A percentile compares a stretch with the other conserved stretches of the same genome.
Conservation (phyloP, 2,113 vertebrate genomes). For the Chunga burmeisteri region DNA sequence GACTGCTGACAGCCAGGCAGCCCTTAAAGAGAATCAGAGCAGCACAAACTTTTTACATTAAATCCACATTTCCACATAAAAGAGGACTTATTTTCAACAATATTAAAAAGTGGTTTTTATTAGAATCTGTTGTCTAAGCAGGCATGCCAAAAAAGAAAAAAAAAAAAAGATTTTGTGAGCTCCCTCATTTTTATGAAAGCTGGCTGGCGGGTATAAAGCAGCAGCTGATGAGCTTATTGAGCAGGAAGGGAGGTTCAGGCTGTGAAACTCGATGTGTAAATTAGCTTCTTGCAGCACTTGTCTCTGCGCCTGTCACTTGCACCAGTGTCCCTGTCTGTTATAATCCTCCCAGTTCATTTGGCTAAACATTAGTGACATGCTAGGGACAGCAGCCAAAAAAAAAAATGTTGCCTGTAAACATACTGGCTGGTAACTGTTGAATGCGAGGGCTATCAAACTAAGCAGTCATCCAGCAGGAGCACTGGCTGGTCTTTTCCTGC, state of each 20-base stretch:
- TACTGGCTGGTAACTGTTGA: neutral
- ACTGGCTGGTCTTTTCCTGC: neutral
- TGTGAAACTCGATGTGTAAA: neutral
- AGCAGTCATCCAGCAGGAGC: neutral
- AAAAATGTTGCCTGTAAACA: neutral
- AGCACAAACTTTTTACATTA: neutral
- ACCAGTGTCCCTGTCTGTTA: neutral
- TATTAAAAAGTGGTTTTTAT: neutral
- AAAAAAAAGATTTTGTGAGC: neutral
- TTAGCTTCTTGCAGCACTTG: conserved; percentile 20
- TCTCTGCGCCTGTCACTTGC: conserved; percentile 34
- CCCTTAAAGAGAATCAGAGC: neutral
- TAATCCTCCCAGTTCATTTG: conserved; percentile 30
- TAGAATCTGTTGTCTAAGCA: neutral
- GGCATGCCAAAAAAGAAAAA: neutral
- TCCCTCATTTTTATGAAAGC: neutral
- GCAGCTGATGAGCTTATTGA: neutral
- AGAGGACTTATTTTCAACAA: neutral
- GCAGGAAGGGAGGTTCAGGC: neutral
- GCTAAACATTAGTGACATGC: conserved; percentile 6
- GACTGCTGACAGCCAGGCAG: neutral
- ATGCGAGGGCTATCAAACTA: neutral
- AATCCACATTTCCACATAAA: neutral
- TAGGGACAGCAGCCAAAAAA: conserved; percentile 32
- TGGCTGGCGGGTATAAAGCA: neutral